These are phyloP conservation scores for Prinia subflava DNA, from an alignment of 2,113 vertebrate genomes.

Conservation along the genomic window DNA sequence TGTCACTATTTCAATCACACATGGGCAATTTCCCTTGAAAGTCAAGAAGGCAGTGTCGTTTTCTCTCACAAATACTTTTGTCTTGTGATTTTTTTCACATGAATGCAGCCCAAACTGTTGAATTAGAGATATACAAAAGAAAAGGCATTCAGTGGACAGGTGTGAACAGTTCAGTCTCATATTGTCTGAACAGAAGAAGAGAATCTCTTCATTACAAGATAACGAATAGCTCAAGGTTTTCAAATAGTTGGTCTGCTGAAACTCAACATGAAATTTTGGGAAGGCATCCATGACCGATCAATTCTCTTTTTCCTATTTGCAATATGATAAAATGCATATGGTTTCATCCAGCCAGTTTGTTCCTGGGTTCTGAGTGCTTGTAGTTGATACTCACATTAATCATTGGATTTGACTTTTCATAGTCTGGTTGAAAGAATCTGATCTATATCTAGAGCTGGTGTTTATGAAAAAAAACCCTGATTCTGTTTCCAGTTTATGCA, in stretches of 20 bases:
- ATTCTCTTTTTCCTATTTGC: not conserved
- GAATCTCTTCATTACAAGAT: not conserved
- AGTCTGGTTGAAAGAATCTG: not conserved
- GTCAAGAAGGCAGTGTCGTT: not conserved
- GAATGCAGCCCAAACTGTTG: not conserved
- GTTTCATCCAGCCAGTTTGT: not conserved
- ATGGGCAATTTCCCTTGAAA: not conserved
- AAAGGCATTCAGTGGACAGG: not conserved
- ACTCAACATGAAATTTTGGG: not conserved
- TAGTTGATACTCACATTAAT: not conserved
- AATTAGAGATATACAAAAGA: not conserved
- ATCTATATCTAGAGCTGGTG: not conserved
- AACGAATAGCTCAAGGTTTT: not conserved
- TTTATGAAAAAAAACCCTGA: not conserved
- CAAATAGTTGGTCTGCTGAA: not conserved
- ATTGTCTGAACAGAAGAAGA: not conserved
- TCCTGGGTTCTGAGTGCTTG: not conserved
- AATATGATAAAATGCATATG: not conserved
- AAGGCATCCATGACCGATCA: not conserved
- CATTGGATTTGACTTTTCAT: not conserved
- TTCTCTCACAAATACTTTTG: not conserved
- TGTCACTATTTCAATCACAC: not conserved
- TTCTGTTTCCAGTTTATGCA: not conserved
- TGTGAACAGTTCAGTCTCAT: not conserved
- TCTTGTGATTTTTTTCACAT: not conserved